Evolutionary conservation across 1,140 invertebrate genomes (phyloP).

Genomic region (Agrypnia vestita): DNA sequence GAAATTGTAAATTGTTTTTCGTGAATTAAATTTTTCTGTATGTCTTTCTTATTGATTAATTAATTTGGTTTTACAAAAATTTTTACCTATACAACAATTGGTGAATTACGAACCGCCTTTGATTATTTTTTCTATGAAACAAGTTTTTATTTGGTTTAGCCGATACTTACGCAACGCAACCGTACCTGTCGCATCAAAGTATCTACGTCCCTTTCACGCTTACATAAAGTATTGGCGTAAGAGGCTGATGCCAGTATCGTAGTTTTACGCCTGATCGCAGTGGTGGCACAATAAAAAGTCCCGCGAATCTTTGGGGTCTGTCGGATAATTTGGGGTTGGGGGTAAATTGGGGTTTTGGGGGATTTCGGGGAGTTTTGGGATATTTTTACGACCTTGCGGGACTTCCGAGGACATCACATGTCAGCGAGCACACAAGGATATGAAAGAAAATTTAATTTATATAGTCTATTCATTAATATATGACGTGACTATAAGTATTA

Average conservation of each 20-base stretch:
- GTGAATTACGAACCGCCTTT: neutral
- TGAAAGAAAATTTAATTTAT: constrained; percentile 25
- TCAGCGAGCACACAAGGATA: constrained; percentile 34
- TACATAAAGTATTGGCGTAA: neutral
- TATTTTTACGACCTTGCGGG: constrained; percentile 46
- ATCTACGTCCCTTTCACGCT: constrained; percentile 14
- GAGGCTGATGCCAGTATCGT: neutral
- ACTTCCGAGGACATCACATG: constrained; percentile 38
- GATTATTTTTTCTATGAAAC: constrained; percentile 40
- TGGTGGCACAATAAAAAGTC: constrained; percentile 43
- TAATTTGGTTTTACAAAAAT: too few relatives aligned
- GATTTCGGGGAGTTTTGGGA: constrained; percentile 14
- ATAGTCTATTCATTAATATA: constrained; percentile 13
- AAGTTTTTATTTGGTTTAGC: constrained; percentile 45
- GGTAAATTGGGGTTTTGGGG: neutral
- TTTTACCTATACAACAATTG: neutral
- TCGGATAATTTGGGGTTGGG: constrained; percentile 28
- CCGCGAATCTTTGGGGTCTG: constrained; percentile 14
- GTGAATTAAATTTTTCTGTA: too few relatives aligned
- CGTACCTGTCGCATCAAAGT: constrained; percentile 40
- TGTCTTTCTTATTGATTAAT: too few relatives aligned
- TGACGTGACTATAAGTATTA: neutral
- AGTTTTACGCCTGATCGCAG: constrained; percentile 42
- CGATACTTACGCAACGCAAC: constrained; percentile 33
- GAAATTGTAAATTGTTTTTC: too few relatives aligned